Base-by-base conservation (phyloP, 2,888 invertebrate species). In the Pantelozetes paolii region DNA sequence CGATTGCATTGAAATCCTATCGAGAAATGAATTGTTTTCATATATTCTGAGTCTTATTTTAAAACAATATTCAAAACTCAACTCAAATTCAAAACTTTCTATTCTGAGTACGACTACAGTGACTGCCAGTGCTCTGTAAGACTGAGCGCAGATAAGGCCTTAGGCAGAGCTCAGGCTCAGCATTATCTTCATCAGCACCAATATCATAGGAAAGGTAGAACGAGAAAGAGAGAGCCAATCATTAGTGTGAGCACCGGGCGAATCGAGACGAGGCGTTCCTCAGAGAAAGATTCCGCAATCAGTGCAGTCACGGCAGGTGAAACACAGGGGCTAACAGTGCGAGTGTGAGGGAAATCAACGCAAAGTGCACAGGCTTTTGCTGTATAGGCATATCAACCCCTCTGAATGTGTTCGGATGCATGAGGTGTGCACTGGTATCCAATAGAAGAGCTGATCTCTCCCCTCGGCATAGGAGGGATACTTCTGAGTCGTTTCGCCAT, bases 301-400 rank as follows among this genome's bases (percentile, higher is more conserved):
- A 67, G 67, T 67, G 67, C 67, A 67, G 40, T 67, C 32, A 67
- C 67, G 23, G 67, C 67, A 67, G 67, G 67, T 67, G 67, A 67
- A 67, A n/a, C 59, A 26, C 36, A 26, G 64, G 67, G 67, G 67
- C 40, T 20, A 67, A 23, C 42, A 36, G 8, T 42, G 67, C 42
- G 13, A 11, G 2, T 15, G 28, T 20, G 20, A 28, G 57, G 57
- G 13, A 11, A n/a, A n/a, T 23, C 26, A 23, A 23, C 15, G 28
- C 3, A 8, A 8, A 36, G 26, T 23, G 42, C 15, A 67, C 26
- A 67, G 67, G 42, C 67, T 40, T 42, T 67, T 67, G 3, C 36
- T 32, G 67, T 36, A 67, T 36, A 32, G 32, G 67, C 20, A 40
- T 67, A 67, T 67, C 42, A 64, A 64, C 64, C 42, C 42, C 42